Evolutionary conservation across 1,140 invertebrate species (phyloP), one percentile per base, ranked within the genome.

Genomic region (Zaprionus capensis): DNA sequence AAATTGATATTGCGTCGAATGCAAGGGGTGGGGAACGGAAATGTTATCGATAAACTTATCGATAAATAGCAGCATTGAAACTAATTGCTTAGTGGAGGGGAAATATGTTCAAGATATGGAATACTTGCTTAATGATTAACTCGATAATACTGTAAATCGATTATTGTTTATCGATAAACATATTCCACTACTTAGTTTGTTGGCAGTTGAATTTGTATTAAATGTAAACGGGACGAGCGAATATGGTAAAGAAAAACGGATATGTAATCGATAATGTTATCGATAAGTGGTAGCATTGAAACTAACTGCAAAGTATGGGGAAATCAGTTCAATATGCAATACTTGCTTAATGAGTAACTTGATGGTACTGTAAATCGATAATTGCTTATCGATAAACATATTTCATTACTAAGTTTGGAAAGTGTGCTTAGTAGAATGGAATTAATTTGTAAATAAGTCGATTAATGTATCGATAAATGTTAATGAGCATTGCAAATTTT

Each of bases 21-120:
- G 17, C 7, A 3, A 1, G 9, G 2, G n/a, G 9, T 1, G 46
- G 20, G 46, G n/a, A n/a, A 46, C 46, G 46, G 20, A 51, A 51
- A 24, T 51, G 46, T 51, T 51, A 51, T 51, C 46, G 46, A 51
- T 51, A 17, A 24, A 51, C 4, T 22, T 14, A 51, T 51, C 46
- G 46, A 24, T 51, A 22, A 51, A 11, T 46, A 7, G n/a, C n/a
- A 17, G n/a, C n/a, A 46, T n/a, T 17, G n/a, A 46, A 9, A 17
- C n/a, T 4, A 46, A 46, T 46, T 46, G 41, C 41, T 17, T 11
- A 17, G 6, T 9, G 17, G 41, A n/a, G 41, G 7, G 7, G 17
- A 9, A 17, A 7, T 17, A 0, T 44, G n/a, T n/a, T 2, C 5
- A 3, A 38, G 14, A 38, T 15, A 34, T 38, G 14, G 2, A 38